Evolutionary conservation across 23 tunicate genomes (phyloP), one percentile per base, ranked within the genome.

Genomic region (Ciona savignyi): DNA sequence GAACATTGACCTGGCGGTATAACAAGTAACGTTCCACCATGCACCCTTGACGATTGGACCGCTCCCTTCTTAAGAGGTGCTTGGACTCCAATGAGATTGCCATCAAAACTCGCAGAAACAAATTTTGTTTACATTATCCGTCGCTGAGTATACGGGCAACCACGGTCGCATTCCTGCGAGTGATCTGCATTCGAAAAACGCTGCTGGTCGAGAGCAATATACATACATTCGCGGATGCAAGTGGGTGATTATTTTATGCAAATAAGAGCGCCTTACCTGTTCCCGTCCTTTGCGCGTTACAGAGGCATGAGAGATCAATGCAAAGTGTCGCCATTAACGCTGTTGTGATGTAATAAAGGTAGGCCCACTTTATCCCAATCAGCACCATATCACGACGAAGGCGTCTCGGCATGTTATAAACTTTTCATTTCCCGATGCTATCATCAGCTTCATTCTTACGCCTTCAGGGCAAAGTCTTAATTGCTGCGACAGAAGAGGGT

Each of bases 281-380:
- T 42, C 11, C 56, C 11, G 56, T 42, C 15, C 56, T 42, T 42
- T 42, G 56, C 15, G 56, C 56, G 56, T 42, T 15, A 42, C 11
- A 42, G 56, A 42, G 56, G 56, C 56, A 42, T 9, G 56, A 42
- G 56, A 15, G 15, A 15, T 42, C 56, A 15, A 42, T 42, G 56
- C 56, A 42, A 15, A 42, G 15, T 42, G 15, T 42, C 9, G 56
- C 56, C 56, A 42, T 42, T 6, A 42, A 42, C 56, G 56, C 56
- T 42, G 56, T 15, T 42, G 56, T 42, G 56, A 42, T 42, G 56
- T 42, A 42, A 42, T 42, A 42, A 42, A 42, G 56, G 56, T 42
- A 42, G 56, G 56, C 56, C 56, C 56, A 42, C 56, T 42, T 42
- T 42, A 42, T 42, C 56, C 56, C 56, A 42, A 42, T 42, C 56